Evolutionary conservation across 1,140 invertebrate genomes (phyloP).

Genomic region (Heterodera carotae): DNA sequence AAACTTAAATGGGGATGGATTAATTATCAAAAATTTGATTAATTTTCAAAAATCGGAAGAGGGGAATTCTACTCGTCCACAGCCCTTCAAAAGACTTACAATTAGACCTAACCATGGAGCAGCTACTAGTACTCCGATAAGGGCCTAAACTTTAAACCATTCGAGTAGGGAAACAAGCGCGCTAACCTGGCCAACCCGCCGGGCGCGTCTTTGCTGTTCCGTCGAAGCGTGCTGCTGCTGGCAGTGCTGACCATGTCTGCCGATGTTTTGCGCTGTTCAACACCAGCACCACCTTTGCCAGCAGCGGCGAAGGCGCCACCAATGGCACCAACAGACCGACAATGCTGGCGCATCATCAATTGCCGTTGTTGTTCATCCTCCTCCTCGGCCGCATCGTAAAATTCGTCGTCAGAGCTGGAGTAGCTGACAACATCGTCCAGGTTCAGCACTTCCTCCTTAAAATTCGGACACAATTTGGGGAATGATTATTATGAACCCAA

Average conservation of each 20-base stretch:
- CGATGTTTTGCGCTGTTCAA: background rate
- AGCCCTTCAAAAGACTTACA: no score
- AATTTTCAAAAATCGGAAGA: no score
- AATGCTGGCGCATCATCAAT: background rate
- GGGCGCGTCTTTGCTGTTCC: background rate
- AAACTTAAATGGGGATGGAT: no score
- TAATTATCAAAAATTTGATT: no score
- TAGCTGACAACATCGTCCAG: slow-evolving; percentile 46
- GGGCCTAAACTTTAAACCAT: no score
- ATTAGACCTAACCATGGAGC: no score
- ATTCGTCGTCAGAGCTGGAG: slow-evolving; percentile 60
- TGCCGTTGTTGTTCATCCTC: slow-evolving; percentile 9
- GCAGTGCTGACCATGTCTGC: background rate
- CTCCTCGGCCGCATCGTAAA: slow-evolving; percentile 50
- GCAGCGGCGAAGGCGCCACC: background rate
- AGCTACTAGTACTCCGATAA: no score
- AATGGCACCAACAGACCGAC: no score
- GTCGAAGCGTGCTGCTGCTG: background rate
- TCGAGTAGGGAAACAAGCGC: no score
- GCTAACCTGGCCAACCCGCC: background rate
- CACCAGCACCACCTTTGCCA: background rate
- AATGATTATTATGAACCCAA: background rate
- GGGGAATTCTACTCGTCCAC: no score
- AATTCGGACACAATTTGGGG: no score
- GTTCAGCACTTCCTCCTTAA: slow-evolving; percentile 28